Percentiles rank a stretch among this genome's conserved stretches.
Conservation (phyloP, 2,888 invertebrate species). For the Leucophenga maculata region DNA sequence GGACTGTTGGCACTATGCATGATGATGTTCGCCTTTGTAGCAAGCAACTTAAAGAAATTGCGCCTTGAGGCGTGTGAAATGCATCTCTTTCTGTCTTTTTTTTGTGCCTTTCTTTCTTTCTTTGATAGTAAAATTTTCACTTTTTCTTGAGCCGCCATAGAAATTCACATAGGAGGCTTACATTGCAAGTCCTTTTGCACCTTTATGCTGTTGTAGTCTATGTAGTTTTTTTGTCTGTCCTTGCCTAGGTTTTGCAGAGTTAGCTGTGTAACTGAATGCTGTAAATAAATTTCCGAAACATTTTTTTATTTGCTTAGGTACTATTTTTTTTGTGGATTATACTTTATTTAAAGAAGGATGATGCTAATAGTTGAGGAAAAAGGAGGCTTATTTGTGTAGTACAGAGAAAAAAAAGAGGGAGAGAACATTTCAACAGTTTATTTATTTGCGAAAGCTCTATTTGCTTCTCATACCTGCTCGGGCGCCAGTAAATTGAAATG, state of each 20-base stretch:
- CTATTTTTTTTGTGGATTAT: constrained; percentile 36
- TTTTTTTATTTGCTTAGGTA: constrained; percentile 54
- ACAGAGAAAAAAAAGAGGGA: too few species aligned
- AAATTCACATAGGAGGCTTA: background rate
- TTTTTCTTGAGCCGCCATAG: constrained; percentile 16
- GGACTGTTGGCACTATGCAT: background rate
- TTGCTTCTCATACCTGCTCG: too few species aligned
- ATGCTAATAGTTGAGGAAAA: background rate
- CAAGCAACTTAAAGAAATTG: constrained; percentile 21
- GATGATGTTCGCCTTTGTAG: constrained; percentile 24
- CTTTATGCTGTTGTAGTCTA: background rate
- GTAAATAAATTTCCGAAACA: constrained; percentile 56
- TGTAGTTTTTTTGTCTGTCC: constrained; percentile 33
- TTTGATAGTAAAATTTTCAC: constrained; percentile 32
- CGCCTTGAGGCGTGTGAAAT: constrained; percentile 25
- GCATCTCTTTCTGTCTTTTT: background rate
- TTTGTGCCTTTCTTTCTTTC: background rate
- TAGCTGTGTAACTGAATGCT: constrained; percentile 39
- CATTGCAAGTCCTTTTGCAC: background rate
- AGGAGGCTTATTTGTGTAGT: too few species aligned
- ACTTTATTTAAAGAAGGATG: constrained; percentile 11
- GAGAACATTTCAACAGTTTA: too few species aligned
- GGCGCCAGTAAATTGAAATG: too few species aligned
- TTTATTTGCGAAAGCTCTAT: too few species aligned
- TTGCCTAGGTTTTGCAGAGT: constrained; percentile 32